Evolutionary conservation across 2,888 invertebrate genomes (phyloP), one percentile per base, ranked within the genome.

Genomic region (Ernsta delagoae): DNA sequence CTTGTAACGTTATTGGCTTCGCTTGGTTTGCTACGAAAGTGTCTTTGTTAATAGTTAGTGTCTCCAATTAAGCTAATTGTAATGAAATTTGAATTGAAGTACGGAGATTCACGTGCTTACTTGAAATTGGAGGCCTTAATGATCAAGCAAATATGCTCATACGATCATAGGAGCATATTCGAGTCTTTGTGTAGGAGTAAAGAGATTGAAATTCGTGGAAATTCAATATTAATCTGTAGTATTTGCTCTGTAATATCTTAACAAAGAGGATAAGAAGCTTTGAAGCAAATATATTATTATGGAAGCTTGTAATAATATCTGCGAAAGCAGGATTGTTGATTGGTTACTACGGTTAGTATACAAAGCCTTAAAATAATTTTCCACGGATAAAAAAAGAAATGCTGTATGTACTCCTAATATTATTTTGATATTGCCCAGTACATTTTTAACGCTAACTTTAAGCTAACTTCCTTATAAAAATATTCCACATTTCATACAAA

Each of bases 81-180:
- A n/a, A 56, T 56, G 56, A 31, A 34, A 56, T 56, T 56, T 56
- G n/a, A 36, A 56, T 31, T 9, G 7, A 36, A n/a, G 7, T 31
- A 54, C 31, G 43, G 4, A 11, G 9, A 9, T 43, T 43, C 11
- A 31, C 0, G 53, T n/a, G 4, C 31, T 5, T 36, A 36, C 34
- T 11, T n/a, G 34, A 34, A 57, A 34, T 36, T 57, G 5, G 11
- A 31, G 6, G 56, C n/a, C 11, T 36, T 11, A 31, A 57, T 11
- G 36, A 36, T 57, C 2, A 34, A 31, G n/a, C 31, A 39, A 39
- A 39, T 39, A 39, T 39, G n/a, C n/a, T 1, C 4, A 31, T 24
- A 56, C 31, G 54, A 34, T 31, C 7, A 24, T 56, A n/a, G 56
- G 12, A 12, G 7, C 3, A 34, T 4, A 39, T n/a, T 57, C 12